These are phyloP conservation scores for Adelges cooleyi DNA, from an alignment of 1,140 invertebrate genomes.

Conservation along the genomic window DNA sequence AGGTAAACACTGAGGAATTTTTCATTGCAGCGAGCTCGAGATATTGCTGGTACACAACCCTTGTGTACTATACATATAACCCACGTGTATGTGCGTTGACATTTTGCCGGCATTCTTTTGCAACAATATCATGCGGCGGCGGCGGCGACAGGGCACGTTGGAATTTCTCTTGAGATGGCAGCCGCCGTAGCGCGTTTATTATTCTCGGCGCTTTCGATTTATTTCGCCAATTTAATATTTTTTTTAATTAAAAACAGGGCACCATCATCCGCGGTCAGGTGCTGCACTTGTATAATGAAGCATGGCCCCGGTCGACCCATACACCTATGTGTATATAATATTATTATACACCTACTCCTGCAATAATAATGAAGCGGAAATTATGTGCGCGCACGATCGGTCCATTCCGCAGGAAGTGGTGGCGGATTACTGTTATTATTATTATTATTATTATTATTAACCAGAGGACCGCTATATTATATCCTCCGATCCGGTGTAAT, in stretches of 20 bases:
- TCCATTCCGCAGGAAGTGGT: background rate
- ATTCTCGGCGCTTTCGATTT: conserved; percentile 3
- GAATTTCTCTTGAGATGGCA: background rate
- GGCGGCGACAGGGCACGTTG: background rate
- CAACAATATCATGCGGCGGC: conserved; percentile 3
- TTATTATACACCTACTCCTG: too few relatives aligned
- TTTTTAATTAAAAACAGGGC: conserved; percentile 24
- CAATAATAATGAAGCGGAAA: conserved; percentile 19
- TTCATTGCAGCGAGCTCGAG: background rate
- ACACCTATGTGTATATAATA: too few relatives aligned
- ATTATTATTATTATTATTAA: background rate
- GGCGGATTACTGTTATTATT: background rate
- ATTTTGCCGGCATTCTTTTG: conserved; percentile 20
- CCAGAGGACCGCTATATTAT: too few relatives aligned
- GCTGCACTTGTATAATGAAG: background rate
- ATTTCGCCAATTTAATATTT: conserved; percentile 11
- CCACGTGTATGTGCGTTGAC: conserved; percentile 7
- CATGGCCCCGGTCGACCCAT: background rate
- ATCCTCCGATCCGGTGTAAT: background rate
- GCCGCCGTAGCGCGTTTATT: background rate
- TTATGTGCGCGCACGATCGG: conserved; percentile 10
- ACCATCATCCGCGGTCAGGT: background rate
- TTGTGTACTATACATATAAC: background rate
- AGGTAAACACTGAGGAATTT: conserved; percentile 9
- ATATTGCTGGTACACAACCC: conserved; percentile 1